These are phyloP conservation scores for Trididemnum clinides DNA, from an alignment of 23 tunicate genomes.

Conservation along the genomic window DNA sequence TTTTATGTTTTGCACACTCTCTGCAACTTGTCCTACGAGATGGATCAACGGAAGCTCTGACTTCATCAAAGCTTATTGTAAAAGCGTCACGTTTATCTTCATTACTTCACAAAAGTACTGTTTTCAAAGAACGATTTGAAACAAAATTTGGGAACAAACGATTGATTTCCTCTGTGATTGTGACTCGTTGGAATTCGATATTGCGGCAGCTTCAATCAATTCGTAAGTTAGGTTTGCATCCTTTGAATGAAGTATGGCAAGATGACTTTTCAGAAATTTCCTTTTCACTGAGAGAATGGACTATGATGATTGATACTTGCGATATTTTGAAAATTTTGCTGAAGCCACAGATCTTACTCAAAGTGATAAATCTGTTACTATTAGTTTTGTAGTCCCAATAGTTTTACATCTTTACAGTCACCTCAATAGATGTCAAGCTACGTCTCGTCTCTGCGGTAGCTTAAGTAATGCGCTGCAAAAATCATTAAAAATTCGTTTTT, in stretches of 20 bases:
- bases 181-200: conserved; percentile 11
- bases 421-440: not conserved
- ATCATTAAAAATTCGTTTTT: not conserved
- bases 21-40: not conserved
- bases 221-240: not conserved
- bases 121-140: conserved; percentile 3
- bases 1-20: not conserved
- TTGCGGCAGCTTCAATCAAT: conserved; percentile 7
- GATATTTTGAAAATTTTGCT: conserved; percentile 26
- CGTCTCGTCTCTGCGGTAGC: not conserved
- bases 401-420: not conserved
- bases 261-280: conserved; percentile 9
- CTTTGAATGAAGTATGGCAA: not conserved
- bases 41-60: not conserved
- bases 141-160: not conserved
- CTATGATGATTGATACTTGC: not conserved
- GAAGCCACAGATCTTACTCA: conserved; percentile 46
- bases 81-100: not conserved
- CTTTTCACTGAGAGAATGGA: conserved; percentile 1
- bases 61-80: not conserved
- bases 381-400: not conserved
- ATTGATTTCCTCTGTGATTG: not conserved
- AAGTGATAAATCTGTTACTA: not conserved
- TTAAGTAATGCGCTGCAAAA: not conserved
- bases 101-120: conserved; percentile 7